Conservation (phyloP, 2,888 invertebrate species). For the Dynastes tityus region DNA sequence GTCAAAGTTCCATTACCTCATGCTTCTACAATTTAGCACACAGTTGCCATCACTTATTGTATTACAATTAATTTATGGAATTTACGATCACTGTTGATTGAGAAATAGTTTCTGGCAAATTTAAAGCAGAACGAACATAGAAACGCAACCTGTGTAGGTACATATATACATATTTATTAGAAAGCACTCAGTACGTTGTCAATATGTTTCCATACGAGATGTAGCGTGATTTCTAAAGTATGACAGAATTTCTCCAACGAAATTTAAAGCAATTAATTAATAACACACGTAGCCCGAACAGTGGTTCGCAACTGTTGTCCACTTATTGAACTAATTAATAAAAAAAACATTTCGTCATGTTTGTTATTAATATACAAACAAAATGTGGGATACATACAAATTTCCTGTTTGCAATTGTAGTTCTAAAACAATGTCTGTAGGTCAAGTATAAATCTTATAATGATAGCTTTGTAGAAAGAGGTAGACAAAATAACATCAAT, state of each 20-base stretch:
- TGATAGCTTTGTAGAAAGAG: too few relatives aligned
- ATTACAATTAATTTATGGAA: neutral
- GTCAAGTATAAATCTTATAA: too few relatives aligned
- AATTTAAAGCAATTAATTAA: conserved; percentile 16
- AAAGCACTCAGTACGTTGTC: conserved; percentile 3
- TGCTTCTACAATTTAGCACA: neutral
- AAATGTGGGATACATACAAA: too few relatives aligned
- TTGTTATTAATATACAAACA: too few relatives aligned
- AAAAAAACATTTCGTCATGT: too few relatives aligned
- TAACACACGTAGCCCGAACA: neutral
- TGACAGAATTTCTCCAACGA: conserved; percentile 20
- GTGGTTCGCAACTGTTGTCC: neutral
- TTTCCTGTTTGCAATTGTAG: too few relatives aligned
- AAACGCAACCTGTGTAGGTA: neutral
- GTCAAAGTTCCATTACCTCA: neutral
- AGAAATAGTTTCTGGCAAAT: neutral
- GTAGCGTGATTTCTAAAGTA: neutral
- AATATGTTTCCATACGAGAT: conserved; percentile 9
- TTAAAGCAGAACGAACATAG: too few relatives aligned
- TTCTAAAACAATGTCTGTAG: too few relatives aligned
- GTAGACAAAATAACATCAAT: too few relatives aligned
- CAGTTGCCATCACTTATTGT: neutral
- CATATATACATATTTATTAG: conserved; percentile 11
- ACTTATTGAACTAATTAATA: conserved; percentile 10
- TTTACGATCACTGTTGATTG: neutral